phyloP scores from a whole-genome alignment of 2,888 invertebrate species.

The Chrysina gloriosa region DNA sequence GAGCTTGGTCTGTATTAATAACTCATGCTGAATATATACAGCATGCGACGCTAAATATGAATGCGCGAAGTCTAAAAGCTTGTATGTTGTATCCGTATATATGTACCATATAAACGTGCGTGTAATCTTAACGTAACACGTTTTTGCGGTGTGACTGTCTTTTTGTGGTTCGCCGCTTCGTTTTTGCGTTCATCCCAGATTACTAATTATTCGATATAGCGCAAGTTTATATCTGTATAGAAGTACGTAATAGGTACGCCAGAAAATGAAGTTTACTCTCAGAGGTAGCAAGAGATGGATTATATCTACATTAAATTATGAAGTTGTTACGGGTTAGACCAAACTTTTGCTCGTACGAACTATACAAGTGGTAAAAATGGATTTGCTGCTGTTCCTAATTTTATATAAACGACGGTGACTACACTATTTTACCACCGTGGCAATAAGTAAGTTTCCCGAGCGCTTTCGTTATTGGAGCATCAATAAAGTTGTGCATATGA shows the following conservation, averaged over 20 bases:
- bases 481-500: neutral
- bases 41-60: neutral
- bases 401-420: slow-evolving; percentile 26
- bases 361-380: slow-evolving; percentile 24
- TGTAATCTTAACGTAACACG: neutral
- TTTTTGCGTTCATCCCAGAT: neutral
- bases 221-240: neutral
- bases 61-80: neutral
- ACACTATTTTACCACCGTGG: slow-evolving; percentile 9
- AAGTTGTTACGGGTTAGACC: slow-evolving; percentile 11
- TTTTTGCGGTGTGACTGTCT: slow-evolving; percentile 16
- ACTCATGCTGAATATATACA: neutral
- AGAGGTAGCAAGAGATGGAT: slow-evolving; percentile 27
- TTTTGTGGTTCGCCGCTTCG: slow-evolving; percentile 18
- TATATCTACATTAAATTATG: slow-evolving; percentile 37
- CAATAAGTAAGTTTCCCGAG: slow-evolving; percentile 1
- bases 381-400: slow-evolving; percentile 23
- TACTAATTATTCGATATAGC: slow-evolving; percentile 4
- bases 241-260: neutral
- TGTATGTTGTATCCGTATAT: neutral
- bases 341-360: slow-evolving; percentile 20
- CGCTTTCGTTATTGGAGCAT: slow-evolving; percentile 1
- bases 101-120: neutral
- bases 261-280: slow-evolving; percentile 10
- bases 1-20: neutral